These are phyloP conservation scores for Andricus grossulariae DNA, from an alignment of 1,140 invertebrate genomes.

Conservation along the genomic window DNA sequence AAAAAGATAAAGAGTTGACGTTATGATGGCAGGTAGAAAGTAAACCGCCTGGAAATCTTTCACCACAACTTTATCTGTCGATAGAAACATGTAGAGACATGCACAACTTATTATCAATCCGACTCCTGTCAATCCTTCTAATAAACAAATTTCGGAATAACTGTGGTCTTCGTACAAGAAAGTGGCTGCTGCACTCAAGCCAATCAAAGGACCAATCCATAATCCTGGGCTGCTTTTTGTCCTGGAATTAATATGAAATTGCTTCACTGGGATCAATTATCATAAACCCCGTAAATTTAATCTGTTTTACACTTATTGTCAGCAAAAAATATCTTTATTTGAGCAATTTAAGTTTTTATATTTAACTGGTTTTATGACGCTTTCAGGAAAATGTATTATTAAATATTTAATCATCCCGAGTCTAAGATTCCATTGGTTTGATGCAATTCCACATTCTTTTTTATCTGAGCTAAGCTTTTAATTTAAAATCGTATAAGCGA, in stretches of 20 bases:
- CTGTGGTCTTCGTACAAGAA: conserved; percentile 66
- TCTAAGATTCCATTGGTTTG: too few species aligned
- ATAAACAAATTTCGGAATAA: conserved; percentile 70
- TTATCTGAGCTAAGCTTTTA: too few species aligned
- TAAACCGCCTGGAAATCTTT: conserved; percentile 74
- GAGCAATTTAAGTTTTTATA: too few species aligned
- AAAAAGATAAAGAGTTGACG: conserved; percentile 68
- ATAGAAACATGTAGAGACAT: conserved; percentile 68
- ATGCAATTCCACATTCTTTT: too few species aligned
- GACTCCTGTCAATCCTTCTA: conserved; percentile 66
- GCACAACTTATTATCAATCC: conserved; percentile 67
- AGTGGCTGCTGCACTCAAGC: conserved; percentile 70
- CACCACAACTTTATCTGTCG: conserved; percentile 60
- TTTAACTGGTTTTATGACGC: too few species aligned
- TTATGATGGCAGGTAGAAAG: conserved; percentile 68
- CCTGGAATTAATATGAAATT: conserved; percentile 62
- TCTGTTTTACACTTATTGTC: not conserved
- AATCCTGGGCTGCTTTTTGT: conserved; percentile 75
- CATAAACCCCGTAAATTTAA: not conserved
- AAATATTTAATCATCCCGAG: too few species aligned
- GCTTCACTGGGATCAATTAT: not conserved
- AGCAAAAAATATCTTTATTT: too few species aligned
- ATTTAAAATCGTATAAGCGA: too few species aligned
- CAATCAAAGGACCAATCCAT: conserved; percentile 77
- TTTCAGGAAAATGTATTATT: too few species aligned